A percentile compares a stretch with the other conserved stretches of the same genome.
Conservation (phyloP, 1,140 invertebrate genomes). For the Anthonomus grandis region DNA sequence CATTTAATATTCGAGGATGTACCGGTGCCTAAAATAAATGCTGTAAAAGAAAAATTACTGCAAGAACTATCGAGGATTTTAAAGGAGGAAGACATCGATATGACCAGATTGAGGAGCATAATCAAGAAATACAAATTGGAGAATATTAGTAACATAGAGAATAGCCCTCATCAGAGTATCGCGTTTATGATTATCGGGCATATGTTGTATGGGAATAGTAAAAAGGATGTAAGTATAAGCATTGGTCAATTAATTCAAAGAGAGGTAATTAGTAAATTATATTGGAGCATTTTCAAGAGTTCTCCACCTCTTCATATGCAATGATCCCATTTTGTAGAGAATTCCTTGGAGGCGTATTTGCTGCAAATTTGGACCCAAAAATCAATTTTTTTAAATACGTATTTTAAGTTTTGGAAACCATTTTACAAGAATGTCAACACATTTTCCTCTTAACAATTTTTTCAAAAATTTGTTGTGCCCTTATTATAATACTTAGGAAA, state of each 20-base stretch:
- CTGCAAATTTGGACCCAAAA: too few relatives aligned
- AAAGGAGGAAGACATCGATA: slow-evolving; percentile 62
- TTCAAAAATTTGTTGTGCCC: too few relatives aligned
- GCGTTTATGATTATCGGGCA: slow-evolving; percentile 77
- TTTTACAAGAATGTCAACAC: too few relatives aligned
- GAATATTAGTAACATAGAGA: slow-evolving; percentile 69
- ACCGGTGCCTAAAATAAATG: slow-evolving; percentile 62
- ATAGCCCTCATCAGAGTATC: slow-evolving; percentile 69
- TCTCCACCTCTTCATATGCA: too few relatives aligned
- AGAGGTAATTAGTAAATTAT: background rate
- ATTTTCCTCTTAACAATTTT: too few relatives aligned
- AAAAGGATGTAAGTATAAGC: slow-evolving; percentile 71
- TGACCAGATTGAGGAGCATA: slow-evolving; percentile 69
- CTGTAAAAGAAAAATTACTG: slow-evolving; percentile 60
- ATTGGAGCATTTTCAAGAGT: too few relatives aligned
- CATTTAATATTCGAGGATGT: slow-evolving; percentile 77
- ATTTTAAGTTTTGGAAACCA: too few relatives aligned
- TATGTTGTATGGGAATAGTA: slow-evolving; percentile 73
- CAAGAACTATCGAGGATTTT: slow-evolving; percentile 56
- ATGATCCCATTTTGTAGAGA: too few relatives aligned
- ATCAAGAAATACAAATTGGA: slow-evolving; percentile 71
- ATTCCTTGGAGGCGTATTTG: too few relatives aligned
- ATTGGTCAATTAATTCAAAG: background rate
- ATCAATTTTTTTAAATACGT: too few relatives aligned
- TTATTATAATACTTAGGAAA: too few relatives aligned